Conservation (phyloP, 2,888 invertebrate genomes). For the Atherix ibis region DNA sequence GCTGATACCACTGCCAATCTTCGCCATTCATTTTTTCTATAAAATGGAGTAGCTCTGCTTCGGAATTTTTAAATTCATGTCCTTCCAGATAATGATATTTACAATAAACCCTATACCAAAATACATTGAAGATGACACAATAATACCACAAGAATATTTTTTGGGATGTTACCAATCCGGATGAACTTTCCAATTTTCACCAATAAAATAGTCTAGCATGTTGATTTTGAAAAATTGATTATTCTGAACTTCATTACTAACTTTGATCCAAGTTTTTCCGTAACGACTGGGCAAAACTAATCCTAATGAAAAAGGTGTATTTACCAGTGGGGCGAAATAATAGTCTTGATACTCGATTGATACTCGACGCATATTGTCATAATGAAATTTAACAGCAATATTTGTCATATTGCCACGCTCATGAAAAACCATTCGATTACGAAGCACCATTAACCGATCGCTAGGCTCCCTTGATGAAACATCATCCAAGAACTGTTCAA, state of each 20-base stretch:
- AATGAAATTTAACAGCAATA: conserved; percentile 63
- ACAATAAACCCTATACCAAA: conserved; percentile 62
- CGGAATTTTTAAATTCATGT: conserved; percentile 55
- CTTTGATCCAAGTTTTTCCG: conserved; percentile 42
- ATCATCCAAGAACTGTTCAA: conserved; percentile 68
- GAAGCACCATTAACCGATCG: conserved; percentile 35
- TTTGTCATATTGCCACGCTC: conserved; percentile 46
- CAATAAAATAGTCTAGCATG: conserved; percentile 56
- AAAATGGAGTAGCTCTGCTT: conserved; percentile 61
- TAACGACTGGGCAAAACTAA: conserved; percentile 68
- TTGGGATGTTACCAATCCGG: conserved; percentile 73
- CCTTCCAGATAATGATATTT: conserved; percentile 71
- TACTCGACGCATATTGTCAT: conserved; percentile 72
- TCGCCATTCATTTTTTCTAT: conserved; percentile 45
- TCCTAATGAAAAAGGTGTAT: conserved; percentile 76
- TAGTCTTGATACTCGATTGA: conserved; percentile 66
- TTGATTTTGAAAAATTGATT: conserved; percentile 49
- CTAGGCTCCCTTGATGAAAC: conserved; percentile 48
- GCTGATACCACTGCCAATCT: conserved; percentile 45
- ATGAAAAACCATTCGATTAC: conserved; percentile 57
- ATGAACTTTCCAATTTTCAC: conserved; percentile 62
- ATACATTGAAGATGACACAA: too few relatives aligned
- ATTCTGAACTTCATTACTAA: conserved; percentile 60
- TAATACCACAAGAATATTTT: too few relatives aligned
- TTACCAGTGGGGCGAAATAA: conserved; percentile 63